Evolutionary conservation across 2,113 vertebrate genomes (phyloP), one percentile per base, ranked within the genome.

Genomic region (Otocyon megalotis): DNA sequence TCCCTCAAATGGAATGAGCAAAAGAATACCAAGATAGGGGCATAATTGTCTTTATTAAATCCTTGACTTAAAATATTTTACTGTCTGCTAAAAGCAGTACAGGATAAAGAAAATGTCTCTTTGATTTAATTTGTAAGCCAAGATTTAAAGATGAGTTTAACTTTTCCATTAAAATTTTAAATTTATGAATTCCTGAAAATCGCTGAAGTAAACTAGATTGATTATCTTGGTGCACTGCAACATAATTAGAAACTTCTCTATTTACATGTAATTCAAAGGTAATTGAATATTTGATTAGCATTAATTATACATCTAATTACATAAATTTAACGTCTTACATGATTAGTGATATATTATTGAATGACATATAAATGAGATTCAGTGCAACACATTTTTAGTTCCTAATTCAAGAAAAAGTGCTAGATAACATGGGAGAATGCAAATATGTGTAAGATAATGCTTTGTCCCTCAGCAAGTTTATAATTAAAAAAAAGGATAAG

Each of bases 151-250:
- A 71, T 88, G 63, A 71, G n/a, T 76, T 92, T 81, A 80, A 82
- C 35, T 96, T 74, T 93, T 96, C 76, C 26, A 86, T 53, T 92
- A 74, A 84, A 71, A 8, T 92, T 96, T 74, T 92, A 92, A n/a
- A 90, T 58, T 93, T 96, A 83, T 82, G 62, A 96, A 94, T 93
- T 93, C 11, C 50, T 93, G 22, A 71, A 83, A 60, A 90, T 63
- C 32, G 58, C 43, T 93, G 90, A 94, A 96, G 58, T 87, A 10
- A 58, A 86, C 19, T 71, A 88, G 15, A 71, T 87, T 94, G 86
- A 85, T 76, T 60, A 83, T n/a, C 35, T 85, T 77, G 22, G 37
- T 53, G 89, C n/a, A 96, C 20, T 63, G 22, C 9, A 97, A 90
- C 32, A 63, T 81, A 76, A 86, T 63, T 74, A 85, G 32, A 94